Percentiles rank a stretch among this genome's conserved stretches.
Conservation (phyloP, 2,888 invertebrate species). For the Apoderus coryli region DNA sequence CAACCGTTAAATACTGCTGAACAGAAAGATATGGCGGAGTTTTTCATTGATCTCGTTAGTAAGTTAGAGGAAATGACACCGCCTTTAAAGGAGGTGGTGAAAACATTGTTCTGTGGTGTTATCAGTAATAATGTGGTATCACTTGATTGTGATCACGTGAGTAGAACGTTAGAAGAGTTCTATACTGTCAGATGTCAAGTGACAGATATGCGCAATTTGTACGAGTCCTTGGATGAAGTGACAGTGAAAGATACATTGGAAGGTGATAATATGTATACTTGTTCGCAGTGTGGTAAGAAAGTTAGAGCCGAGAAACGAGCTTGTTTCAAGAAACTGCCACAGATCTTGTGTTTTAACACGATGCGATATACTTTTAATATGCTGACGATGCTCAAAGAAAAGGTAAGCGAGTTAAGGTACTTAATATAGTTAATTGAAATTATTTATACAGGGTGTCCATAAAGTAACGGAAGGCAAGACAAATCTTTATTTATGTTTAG, state of each 20-base stretch:
- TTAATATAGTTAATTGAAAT: too few relatives aligned
- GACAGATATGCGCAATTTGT: slow-evolving; percentile 89
- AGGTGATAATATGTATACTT: slow-evolving; percentile 96
- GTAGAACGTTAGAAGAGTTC: slow-evolving; percentile 87
- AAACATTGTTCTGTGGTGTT: slow-evolving; percentile 83
- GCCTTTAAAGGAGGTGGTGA: slow-evolving; percentile 75
- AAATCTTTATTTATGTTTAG: too few relatives aligned
- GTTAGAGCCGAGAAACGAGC: slow-evolving; percentile 90
- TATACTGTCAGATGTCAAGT: slow-evolving; percentile 94
- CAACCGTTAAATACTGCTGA: slow-evolving; percentile 91
- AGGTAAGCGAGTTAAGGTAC: slow-evolving; percentile 35
- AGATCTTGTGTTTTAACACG: slow-evolving; percentile 89
- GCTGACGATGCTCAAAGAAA: slow-evolving; percentile 94
- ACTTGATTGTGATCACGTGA: slow-evolving; percentile 88
- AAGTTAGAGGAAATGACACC: slow-evolving; percentile 94
- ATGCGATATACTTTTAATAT: slow-evolving; percentile 97
- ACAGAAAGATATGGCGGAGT: slow-evolving; percentile 97
- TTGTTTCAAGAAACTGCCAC: slow-evolving; percentile 86
- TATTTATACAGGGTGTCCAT: too few relatives aligned
- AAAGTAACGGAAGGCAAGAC: too few relatives aligned
- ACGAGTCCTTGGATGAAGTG: slow-evolving; percentile 91
- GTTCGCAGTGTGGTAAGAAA: slow-evolving; percentile 89
- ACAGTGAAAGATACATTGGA: slow-evolving; percentile 93
- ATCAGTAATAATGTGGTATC: slow-evolving; percentile 93
- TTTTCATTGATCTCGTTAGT: slow-evolving; percentile 91